Conservation (phyloP, 2,888 invertebrate species). For the Brachyopa scutellaris region DNA sequence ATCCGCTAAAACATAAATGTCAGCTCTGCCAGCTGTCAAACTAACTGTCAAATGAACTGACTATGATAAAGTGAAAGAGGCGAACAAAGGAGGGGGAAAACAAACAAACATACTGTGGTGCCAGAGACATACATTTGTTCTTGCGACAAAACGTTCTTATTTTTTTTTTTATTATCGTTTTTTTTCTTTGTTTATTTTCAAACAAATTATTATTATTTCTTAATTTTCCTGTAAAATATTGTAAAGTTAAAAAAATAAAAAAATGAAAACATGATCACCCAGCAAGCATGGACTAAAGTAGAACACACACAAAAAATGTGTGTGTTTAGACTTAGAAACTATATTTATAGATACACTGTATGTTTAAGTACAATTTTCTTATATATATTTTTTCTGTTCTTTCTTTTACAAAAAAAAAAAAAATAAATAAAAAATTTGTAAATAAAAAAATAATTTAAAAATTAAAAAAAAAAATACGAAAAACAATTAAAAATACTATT, state of each 20-base stretch:
- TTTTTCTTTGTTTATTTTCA: constrained; percentile 73
- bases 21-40: constrained; percentile 35
- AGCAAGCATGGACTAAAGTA: constrained; percentile 44
- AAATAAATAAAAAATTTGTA: constrained; percentile 23
- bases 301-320: constrained; percentile 23
- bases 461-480: constrained; percentile 70
- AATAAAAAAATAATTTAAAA: constrained; percentile 26
- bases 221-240: constrained; percentile 60
- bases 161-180: no score
- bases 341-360: constrained; percentile 59
- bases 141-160: constrained; percentile 50
- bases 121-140: constrained; percentile 73
- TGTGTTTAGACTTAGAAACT: constrained; percentile 59
- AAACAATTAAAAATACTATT: constrained; percentile 49
- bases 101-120: constrained; percentile 35
- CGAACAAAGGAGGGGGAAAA: no score
- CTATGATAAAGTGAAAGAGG: background rate
- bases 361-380: constrained; percentile 49
- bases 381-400: constrained; percentile 27
- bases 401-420: constrained; percentile 39
- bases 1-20: constrained; percentile 52
- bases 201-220: constrained; percentile 56
- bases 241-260: constrained; percentile 56
- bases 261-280: constrained; percentile 10
- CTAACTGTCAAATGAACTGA: constrained; percentile 57